These are phyloP conservation scores for Neopelma chrysocephalum DNA, from an alignment of 2,797 vertebrate genomes.

Conservation along the genomic window DNA sequence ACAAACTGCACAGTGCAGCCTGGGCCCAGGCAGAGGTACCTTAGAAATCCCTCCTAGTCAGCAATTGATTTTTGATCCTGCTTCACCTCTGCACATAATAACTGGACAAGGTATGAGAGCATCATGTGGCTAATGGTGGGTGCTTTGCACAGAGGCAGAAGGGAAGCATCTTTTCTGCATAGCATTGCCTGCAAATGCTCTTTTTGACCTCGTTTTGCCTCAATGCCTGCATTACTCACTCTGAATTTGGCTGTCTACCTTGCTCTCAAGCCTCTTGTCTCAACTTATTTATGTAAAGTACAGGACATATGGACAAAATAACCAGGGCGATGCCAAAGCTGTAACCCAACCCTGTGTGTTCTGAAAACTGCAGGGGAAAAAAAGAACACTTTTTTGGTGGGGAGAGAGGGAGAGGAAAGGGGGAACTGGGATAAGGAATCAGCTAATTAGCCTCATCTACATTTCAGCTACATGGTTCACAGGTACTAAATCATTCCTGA, in stretches of 20 bases:
- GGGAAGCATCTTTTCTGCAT: not conserved
- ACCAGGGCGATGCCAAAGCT: conserved; percentile 63
- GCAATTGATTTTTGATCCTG: not conserved
- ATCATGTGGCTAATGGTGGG: not conserved
- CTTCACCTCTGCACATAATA: not conserved
- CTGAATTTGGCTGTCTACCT: conserved; percentile 60
- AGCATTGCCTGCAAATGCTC: conserved; percentile 22
- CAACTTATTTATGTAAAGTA: conserved; percentile 67
- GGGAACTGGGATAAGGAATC: not conserved
- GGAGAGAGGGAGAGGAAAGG: not conserved
- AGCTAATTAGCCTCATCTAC: conserved; percentile 72
- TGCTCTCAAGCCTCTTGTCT: conserved; percentile 54
- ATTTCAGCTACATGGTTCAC: conserved; percentile 71
- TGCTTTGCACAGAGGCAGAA: not conserved
- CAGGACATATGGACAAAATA: conserved; percentile 66
- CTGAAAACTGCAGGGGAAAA: not conserved
- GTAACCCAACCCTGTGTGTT: conserved; percentile 49
- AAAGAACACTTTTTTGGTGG: not conserved
- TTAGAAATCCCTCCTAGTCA: not conserved
- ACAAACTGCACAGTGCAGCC: not conserved
- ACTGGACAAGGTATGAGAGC: not conserved
- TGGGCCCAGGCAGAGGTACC: not conserved
- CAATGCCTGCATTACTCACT: conserved; percentile 47
- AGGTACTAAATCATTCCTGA: conserved; percentile 73
- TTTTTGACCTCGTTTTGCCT: conserved; percentile 31